Percentiles rank a stretch among this genome's conserved stretches.
phyloP scores from a whole-genome alignment of 2,888 invertebrate genomes.

The Xanthorhoe designata region DNA sequence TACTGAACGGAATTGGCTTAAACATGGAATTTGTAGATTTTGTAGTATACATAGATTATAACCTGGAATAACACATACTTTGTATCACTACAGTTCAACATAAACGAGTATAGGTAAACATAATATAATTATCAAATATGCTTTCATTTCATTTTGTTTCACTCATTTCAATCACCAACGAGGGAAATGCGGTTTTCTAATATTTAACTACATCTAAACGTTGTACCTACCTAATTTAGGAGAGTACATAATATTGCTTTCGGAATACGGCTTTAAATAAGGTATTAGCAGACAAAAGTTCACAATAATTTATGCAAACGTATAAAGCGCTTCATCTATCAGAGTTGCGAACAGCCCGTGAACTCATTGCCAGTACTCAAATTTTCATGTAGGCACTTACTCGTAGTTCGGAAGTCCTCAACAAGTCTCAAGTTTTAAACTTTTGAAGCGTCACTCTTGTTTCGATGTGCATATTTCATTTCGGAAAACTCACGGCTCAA shows the following conservation, averaged over 20 bases:
- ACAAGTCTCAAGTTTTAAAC: conserved; percentile 65
- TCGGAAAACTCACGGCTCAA: conserved; percentile 40
- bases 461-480: conserved; percentile 78
- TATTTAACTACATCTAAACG: neutral
- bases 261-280: neutral
- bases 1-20: no score
- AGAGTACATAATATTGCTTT: neutral
- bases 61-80: no score
- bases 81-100: no score
- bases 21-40: no score
- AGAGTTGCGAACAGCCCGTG: conserved; percentile 42
- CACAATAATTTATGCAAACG: conserved; percentile 45
- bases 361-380: conserved; percentile 51
- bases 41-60: no score
- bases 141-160: no score
- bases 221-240: neutral
- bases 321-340: conserved; percentile 35
- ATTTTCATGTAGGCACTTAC: conserved; percentile 48
- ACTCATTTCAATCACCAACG: no score
- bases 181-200: no score
- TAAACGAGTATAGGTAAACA: no score
- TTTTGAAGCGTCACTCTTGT: conserved; percentile 61
- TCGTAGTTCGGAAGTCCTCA: conserved; percentile 61
- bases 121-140: no score
- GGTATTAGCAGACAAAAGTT: conserved; percentile 1